Base-by-base conservation (phyloP, 1,140 invertebrate genomes). In the Drosophila subobscura region DNA sequence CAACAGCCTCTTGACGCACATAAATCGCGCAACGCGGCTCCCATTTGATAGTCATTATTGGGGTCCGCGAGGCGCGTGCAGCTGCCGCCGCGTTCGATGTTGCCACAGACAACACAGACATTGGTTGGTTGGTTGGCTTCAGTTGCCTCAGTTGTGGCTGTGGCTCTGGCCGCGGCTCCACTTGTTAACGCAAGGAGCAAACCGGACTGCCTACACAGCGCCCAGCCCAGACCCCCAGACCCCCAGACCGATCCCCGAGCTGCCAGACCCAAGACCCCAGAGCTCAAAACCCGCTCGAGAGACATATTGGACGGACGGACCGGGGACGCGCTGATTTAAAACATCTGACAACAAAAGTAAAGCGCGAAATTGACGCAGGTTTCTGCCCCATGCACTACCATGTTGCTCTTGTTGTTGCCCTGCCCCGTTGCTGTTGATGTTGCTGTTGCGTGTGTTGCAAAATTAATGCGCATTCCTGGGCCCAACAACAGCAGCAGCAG, bases 281-380 rank as follows among this genome's bases (percentile, higher is more conserved):
- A 66, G 49, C 40, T 14, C 6, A 29, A 58, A 75, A 67, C 72
- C 72, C 66, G 71, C 72, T 75, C 71, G 63, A 51, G 33, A 59
- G 25, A 27, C 25, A 27, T 6, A 27, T 6, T 27, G 25, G 33
- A 37, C 33, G 33, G 33, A 10, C 33, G 33, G 33, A 37, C 33
- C 10, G 33, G 33, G 33, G 33, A 37, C 33, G 33, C 73, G 81
- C 81, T 85, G 81, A 86, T 86, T 86, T 86, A 88, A 86, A 86
- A 77, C 81, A 88, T 86, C 81, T 86, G 81, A 86, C 81, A 86
- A 86, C 81, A 86, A 88, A 86, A 88, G 83, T 88, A 86, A 86
- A 86, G 83, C 83, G 83, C 83, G 83, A 86, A 86, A 86, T 86
- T 86, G 83, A 86, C 83, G 78, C 83, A 88, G 83, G 81, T 86